These are phyloP conservation scores for Montifringilla adamsi DNA, from an alignment of 2,113 vertebrate genomes.

Conservation along the genomic window DNA sequence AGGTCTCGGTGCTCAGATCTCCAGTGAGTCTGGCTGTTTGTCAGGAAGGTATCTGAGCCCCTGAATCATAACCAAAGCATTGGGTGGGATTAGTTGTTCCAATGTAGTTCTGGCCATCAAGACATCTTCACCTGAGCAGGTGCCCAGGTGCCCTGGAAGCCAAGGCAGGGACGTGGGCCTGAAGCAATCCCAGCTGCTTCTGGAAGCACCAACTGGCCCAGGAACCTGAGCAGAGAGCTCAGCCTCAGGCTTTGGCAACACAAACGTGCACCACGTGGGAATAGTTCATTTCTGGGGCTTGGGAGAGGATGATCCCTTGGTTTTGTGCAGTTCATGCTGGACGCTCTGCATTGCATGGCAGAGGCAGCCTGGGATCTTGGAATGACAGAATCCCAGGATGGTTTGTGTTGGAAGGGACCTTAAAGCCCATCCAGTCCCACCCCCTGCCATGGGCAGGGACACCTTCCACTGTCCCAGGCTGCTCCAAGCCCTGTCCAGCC, in stretches of 20 bases:
- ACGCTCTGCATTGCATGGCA: neutral
- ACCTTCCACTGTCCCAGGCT: fast-evolving
- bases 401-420: neutral
- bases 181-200: neutral
- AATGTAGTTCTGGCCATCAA: neutral
- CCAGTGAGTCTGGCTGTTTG: neutral
- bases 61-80: neutral
- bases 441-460: neutral
- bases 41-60: neutral
- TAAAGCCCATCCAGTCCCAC: fast-evolving
- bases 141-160: neutral
- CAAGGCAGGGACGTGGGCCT: neutral
- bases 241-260: neutral
- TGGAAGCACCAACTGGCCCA: neutral
- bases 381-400: neutral
- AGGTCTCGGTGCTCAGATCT: neutral
- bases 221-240: neutral
- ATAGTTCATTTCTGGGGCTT: neutral
- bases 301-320: neutral
- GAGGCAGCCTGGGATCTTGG: neutral
- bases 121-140: neutral
- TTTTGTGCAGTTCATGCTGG: neutral
- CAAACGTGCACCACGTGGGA: neutral
- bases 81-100: neutral
- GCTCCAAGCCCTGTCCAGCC: neutral